Conservation (phyloP, 1,140 invertebrate species). For the Mesaphorura yosii region DNA sequence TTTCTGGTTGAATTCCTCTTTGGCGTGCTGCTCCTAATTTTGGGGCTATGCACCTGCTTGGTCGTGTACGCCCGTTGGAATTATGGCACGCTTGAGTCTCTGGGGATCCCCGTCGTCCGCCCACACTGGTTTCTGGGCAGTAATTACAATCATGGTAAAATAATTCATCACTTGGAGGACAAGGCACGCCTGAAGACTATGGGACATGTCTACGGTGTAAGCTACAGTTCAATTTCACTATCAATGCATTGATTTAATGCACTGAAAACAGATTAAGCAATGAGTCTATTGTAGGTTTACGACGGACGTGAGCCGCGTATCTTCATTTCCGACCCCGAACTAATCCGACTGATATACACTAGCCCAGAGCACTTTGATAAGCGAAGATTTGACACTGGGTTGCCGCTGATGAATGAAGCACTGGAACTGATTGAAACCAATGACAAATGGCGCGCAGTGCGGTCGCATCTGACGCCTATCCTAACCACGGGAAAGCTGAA, state of each 20-base stretch:
- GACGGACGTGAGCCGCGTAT: slow-evolving; percentile 15
- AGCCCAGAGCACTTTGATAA: slow-evolving; percentile 46
- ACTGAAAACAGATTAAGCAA: not conserved
- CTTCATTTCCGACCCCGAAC: slow-evolving; percentile 34
- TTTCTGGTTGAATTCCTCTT: too few relatives aligned
- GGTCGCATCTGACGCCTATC: slow-evolving; percentile 7
- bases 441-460: slow-evolving; percentile 32
- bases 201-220: slow-evolving; percentile 25
- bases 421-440: slow-evolving; percentile 32
- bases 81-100: slow-evolving; percentile 24
- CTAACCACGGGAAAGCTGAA: slow-evolving; percentile 15
- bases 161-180: slow-evolving; percentile 16
- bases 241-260: not conserved
- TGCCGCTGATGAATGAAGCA: not conserved
- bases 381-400: slow-evolving; percentile 23
- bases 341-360: slow-evolving; percentile 41
- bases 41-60: too few relatives aligned
- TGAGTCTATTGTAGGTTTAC: slow-evolving; percentile 3
- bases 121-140: slow-evolving; percentile 23
- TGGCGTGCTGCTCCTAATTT: too few relatives aligned
- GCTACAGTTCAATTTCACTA: not conserved
- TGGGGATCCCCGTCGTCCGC: slow-evolving; percentile 22
- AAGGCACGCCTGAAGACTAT: slow-evolving; percentile 19
- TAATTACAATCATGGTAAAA: slow-evolving; percentile 10
- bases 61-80: slow-evolving; percentile 26